Evolutionary conservation across 2,113 vertebrate species (phyloP).

Genomic region (Leptosomus discolor): DNA sequence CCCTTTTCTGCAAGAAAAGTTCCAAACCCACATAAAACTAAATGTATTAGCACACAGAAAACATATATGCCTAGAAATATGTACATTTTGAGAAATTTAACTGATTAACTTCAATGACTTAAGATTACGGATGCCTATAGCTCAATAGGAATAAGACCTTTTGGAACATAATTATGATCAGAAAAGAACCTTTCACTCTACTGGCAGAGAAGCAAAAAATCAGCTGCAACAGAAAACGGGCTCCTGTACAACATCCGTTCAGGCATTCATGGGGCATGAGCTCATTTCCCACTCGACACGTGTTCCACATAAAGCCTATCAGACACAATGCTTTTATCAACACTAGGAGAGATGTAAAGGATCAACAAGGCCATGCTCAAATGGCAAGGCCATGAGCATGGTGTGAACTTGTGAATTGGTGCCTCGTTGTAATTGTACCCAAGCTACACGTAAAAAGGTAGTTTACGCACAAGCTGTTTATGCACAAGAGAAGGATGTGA

Average conservation of each 20-base stretch:
- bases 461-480: background rate
- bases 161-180: background rate
- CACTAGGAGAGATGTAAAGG: background rate
- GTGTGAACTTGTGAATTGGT: background rate
- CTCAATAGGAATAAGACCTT: background rate
- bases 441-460: background rate
- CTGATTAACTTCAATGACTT: background rate
- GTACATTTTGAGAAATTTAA: background rate
- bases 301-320: background rate
- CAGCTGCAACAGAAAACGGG: constrained; percentile 7
- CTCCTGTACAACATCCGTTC: background rate
- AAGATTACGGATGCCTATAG: background rate
- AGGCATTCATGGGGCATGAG: background rate
- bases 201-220: background rate
- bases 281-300: constrained; percentile 41
- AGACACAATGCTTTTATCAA: background rate
- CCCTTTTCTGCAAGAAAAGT: background rate
- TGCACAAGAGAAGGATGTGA: background rate
- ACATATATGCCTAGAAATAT: background rate
- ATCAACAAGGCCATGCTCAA: background rate
- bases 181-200: background rate
- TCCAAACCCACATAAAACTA: background rate
- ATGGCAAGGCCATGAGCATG: background rate
- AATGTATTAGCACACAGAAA: background rate
- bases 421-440: background rate